Evolutionary conservation across 2,113 vertebrate genomes (phyloP).

Genomic region (Callospermophilus lateralis): DNA sequence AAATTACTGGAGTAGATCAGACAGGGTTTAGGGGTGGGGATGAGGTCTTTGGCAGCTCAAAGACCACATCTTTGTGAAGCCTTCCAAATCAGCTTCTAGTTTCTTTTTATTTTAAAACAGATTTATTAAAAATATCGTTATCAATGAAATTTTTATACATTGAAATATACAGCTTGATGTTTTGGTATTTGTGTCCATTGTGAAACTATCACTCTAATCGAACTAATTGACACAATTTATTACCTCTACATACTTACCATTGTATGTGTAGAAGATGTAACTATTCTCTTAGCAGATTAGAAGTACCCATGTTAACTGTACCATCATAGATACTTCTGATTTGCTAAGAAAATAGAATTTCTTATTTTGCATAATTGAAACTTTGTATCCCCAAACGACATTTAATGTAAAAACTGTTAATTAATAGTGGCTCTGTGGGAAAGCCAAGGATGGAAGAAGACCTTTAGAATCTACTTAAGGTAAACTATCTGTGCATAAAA

Average conservation of each 20-base stretch:
- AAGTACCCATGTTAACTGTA: neutral
- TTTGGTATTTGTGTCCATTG: neutral
- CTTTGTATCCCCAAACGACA: neutral
- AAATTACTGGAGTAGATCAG: neutral
- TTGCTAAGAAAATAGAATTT: neutral
- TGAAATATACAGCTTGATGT: neutral
- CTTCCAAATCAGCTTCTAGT: neutral
- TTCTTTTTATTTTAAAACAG: neutral
- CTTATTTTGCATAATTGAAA: neutral
- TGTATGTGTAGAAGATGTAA: neutral
- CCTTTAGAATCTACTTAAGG: conserved; percentile 12
- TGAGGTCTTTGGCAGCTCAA: neutral
- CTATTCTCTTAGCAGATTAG: neutral
- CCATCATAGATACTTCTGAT: neutral
- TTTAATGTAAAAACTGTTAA: conserved; percentile 22
- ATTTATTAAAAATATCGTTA: neutral
- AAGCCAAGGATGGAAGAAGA: neutral
- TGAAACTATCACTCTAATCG: neutral
- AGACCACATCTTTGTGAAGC: neutral
- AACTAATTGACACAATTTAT: neutral
- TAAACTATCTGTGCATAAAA: neutral
- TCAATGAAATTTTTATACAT: neutral
- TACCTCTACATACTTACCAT: neutral
- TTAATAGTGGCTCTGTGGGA: neutral
- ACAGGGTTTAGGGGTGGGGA: fast-evolving